Evolutionary conservation across 92 coral and sea anemone species (phyloP).

Genomic region (Epizoanthus ramosus): DNA sequence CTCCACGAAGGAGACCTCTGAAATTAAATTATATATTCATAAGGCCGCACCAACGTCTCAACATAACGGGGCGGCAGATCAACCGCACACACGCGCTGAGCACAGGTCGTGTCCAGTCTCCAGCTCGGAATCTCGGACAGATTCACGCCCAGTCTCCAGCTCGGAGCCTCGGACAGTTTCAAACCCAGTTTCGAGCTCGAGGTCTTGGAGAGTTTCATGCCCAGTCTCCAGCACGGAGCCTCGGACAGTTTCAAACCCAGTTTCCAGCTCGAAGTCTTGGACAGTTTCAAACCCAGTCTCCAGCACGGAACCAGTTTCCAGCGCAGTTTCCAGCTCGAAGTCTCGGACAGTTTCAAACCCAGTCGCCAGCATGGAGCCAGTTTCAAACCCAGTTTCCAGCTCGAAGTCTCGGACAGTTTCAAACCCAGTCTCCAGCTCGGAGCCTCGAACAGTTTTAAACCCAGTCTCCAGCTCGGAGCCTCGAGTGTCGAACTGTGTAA

Average conservation of each 20-base stretch:
- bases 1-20: conserved; percentile 15
- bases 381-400: too few species aligned
- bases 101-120: background rate
- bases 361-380: background rate
- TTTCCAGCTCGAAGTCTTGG: background rate
- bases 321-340: conserved; percentile 15
- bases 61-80: conserved; percentile 5
- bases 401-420: background rate
- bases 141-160: background rate
- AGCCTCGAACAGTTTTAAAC: conserved; percentile 1
- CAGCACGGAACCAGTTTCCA: conserved; percentile 20
- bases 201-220: background rate
- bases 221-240: background rate
- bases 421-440: background rate
- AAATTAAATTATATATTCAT: conserved; percentile 22
- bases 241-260: conserved; percentile 13
- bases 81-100: background rate
- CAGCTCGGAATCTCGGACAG: background rate
- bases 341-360: background rate
- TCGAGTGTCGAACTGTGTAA: conserved; percentile 8
- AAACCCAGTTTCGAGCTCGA: too few species aligned
- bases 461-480: conserved; percentile 2
- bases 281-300: conserved; percentile 19
- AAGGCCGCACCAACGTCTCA: background rate
- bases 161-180: too few species aligned